A percentile compares a stretch with the other conserved stretches of the same genome.
These are phyloP conservation scores for Eptesicus fuscus DNA, from an alignment of 2,113 vertebrate species.

Conservation along the genomic window DNA sequence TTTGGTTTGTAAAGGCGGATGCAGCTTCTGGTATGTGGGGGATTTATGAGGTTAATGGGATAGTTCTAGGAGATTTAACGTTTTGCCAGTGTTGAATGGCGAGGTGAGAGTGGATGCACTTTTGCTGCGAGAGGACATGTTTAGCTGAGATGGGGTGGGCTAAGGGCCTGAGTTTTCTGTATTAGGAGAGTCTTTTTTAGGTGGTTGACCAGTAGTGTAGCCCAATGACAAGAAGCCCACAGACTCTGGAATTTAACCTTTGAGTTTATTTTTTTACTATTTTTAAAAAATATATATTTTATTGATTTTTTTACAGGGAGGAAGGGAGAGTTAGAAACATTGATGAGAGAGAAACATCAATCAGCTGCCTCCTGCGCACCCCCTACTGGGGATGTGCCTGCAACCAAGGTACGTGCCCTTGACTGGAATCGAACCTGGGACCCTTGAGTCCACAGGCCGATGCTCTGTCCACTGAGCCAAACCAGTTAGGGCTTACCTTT, in stretches of 20 bases:
- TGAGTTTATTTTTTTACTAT: neutral
- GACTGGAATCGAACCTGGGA: no score
- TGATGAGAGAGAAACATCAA: no score
- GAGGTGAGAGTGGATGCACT: neutral
- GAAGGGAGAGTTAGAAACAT: no score
- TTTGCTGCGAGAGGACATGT: neutral
- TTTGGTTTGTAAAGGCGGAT: slow-evolving; percentile 10
- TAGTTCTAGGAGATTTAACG: neutral
- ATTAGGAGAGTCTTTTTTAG: neutral
- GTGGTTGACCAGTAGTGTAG: neutral
- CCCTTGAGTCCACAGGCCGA: no score
- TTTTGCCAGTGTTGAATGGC: neutral
- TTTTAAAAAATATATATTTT: no score
- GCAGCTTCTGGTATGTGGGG: slow-evolving; percentile 25
- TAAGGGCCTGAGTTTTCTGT: neutral
- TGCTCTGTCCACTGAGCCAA: no score
- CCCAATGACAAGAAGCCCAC: neutral
- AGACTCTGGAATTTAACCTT: neutral
- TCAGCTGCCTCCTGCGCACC: no score
- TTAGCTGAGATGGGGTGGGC: neutral
- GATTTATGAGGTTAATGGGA: slow-evolving; percentile 27
- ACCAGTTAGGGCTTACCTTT: neutral
- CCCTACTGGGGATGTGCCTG: no score
- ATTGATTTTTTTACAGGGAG: no score
- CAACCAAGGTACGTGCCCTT: no score